phyloP scores from a whole-genome alignment of 2,113 vertebrate genomes.

The Entelurus aequoreus region DNA sequence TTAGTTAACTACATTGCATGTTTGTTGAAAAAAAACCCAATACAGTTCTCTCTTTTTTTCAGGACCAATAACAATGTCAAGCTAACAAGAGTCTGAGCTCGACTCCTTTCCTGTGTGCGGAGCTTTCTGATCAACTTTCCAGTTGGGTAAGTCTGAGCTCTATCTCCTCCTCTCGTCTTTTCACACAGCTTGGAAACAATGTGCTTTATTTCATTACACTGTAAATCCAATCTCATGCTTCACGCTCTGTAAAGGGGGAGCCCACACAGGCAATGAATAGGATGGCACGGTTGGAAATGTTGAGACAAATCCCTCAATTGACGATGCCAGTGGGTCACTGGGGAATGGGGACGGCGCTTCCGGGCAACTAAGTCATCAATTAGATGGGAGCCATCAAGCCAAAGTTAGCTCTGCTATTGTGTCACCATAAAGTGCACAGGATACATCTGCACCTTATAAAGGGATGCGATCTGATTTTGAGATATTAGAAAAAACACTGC shows the following conservation, averaged over 20 bases:
- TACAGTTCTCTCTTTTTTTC: conserved; percentile 23
- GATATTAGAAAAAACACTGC: too few relatives aligned
- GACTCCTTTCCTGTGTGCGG: conserved; percentile 23
- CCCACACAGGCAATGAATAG: conserved; percentile 38
- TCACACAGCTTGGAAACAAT: conserved; percentile 60
- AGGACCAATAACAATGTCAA: conserved; percentile 9
- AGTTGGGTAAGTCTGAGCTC: conserved; percentile 36
- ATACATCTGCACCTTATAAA: too few relatives aligned
- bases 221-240: conserved; percentile 74
- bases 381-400: conserved; percentile 31
- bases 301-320: conserved; percentile 61
- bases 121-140: conserved; percentile 55
- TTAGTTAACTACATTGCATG: conserved; percentile 14
- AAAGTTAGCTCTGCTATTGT: not conserved
- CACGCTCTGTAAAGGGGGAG: conserved; percentile 50
- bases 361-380: conserved; percentile 62
- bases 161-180: conserved; percentile 47
- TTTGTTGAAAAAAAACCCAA: conserved; percentile 19
- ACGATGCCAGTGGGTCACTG: conserved; percentile 32
- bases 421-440: too few relatives aligned
- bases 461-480: too few relatives aligned
- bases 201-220: conserved; percentile 67
- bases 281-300: conserved; percentile 45
- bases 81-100: conserved; percentile 7
- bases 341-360: conserved; percentile 37